Evolutionary conservation across 2,113 vertebrate species (phyloP).

Genomic region (Seriola rivoliana): DNA sequence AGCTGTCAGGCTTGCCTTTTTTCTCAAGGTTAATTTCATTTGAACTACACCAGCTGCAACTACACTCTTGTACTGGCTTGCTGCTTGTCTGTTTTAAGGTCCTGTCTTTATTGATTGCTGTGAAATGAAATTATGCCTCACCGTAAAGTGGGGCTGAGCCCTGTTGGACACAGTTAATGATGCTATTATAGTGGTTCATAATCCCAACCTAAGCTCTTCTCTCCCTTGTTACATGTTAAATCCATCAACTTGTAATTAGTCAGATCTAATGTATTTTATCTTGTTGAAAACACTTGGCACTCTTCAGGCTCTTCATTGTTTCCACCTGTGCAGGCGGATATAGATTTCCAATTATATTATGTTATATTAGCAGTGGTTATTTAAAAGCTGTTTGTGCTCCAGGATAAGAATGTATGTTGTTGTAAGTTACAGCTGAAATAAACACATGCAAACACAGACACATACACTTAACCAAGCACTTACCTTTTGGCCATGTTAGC

Average conservation of each 20-base stretch:
- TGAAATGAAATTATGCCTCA: conserved; percentile 67
- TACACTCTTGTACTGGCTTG: conserved; percentile 38
- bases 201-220: conserved; percentile 24
- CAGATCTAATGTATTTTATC: background rate
- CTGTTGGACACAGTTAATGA: conserved; percentile 60
- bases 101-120: conserved; percentile 64
- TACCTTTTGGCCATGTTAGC: background rate
- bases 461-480: background rate
- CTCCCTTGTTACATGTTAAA: conserved; percentile 4
- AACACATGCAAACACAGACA: background rate
- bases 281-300: background rate
- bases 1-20: conserved; percentile 21
- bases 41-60: conserved; percentile 29
- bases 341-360: background rate
- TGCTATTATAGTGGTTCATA: conserved; percentile 40
- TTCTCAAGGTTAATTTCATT: conserved; percentile 74
- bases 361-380: background rate
- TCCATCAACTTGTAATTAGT: conserved; percentile 12
- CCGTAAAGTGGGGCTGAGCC: conserved; percentile 43
- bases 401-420: background rate
- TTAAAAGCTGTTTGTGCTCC: background rate
- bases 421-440: conserved; percentile 13
- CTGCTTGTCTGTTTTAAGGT: conserved; percentile 40
- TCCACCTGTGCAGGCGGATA: background rate
- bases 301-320: background rate